phyloP scores from a whole-genome alignment of 2,113 vertebrate genomes.

The Oreotrochilus melanogaster region DNA sequence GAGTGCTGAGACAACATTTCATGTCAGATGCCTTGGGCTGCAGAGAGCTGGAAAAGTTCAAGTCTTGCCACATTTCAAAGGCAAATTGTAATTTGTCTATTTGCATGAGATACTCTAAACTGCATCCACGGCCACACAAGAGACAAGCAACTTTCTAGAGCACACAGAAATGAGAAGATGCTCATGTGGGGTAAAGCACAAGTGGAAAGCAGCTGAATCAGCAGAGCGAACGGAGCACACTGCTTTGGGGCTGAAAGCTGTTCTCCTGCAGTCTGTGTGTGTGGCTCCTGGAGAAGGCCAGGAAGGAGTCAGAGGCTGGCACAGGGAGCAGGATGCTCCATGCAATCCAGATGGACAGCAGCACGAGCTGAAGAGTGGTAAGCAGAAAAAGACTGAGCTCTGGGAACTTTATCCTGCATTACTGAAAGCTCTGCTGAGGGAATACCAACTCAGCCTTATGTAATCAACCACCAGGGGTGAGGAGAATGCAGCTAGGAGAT shows the following conservation, averaged over 20 bases:
- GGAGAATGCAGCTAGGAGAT: slow-evolving; percentile 29
- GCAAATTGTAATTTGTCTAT: background rate
- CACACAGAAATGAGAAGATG: background rate
- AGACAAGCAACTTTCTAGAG: background rate
- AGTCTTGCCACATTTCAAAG: background rate
- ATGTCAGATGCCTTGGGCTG: background rate
- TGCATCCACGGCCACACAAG: background rate
- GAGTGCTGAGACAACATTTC: background rate
- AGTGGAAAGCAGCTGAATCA: background rate
- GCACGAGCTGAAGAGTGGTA: background rate
- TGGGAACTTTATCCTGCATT: slow-evolving; percentile 29
- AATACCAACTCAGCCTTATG: slow-evolving; percentile 22
- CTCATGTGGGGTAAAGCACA: background rate
- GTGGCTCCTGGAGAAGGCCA: background rate
- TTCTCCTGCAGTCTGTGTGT: fast-evolving
- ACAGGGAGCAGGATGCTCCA: background rate
- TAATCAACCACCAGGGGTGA: background rate
- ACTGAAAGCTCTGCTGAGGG: background rate
- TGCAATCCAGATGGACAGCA: background rate
- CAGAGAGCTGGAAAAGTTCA: background rate
- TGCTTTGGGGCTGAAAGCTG: background rate
- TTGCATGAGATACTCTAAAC: slow-evolving; percentile 4
- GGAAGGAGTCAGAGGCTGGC: background rate
- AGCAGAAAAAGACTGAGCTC: background rate
- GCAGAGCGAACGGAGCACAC: background rate